Evolutionary conservation across 2,797 vertebrate genomes (phyloP).

Genomic region (Agapornis canus): DNA sequence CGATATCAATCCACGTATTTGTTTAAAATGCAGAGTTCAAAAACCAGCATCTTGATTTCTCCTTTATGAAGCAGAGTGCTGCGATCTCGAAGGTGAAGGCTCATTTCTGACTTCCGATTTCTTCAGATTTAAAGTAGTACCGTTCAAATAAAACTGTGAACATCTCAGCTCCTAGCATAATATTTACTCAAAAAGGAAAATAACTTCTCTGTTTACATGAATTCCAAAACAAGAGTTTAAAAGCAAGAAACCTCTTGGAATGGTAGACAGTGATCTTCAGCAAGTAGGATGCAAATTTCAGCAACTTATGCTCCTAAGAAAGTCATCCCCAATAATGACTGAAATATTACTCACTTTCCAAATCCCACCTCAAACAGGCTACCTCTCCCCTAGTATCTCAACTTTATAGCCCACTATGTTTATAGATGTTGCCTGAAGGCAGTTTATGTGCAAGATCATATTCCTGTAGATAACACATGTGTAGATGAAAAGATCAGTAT

Average conservation of each 20-base stretch:
- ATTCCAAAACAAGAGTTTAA: slow-evolving; percentile 5
- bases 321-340: neutral
- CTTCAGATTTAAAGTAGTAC: slow-evolving; percentile 8
- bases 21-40: neutral
- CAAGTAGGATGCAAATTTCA: neutral
- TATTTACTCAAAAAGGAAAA: neutral
- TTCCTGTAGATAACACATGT: neutral
- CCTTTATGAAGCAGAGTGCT: neutral
- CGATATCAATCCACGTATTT: neutral
- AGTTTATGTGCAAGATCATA: neutral
- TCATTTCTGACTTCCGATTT: neutral
- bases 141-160: neutral
- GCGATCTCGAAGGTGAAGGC: slow-evolving; percentile 14
- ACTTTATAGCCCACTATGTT: neutral
- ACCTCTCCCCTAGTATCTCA: neutral
- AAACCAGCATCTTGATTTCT: slow-evolving; percentile 8
- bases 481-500: neutral
- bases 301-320: neutral
- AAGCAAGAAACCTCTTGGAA: neutral
- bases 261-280: neutral
- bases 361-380: neutral
- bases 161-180: neutral
- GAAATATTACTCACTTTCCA: neutral
- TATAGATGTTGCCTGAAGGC: neutral
- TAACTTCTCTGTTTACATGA: neutral